Base-by-base conservation (phyloP, 2,888 invertebrate genomes). In the Polymixis flavicincta region DNA sequence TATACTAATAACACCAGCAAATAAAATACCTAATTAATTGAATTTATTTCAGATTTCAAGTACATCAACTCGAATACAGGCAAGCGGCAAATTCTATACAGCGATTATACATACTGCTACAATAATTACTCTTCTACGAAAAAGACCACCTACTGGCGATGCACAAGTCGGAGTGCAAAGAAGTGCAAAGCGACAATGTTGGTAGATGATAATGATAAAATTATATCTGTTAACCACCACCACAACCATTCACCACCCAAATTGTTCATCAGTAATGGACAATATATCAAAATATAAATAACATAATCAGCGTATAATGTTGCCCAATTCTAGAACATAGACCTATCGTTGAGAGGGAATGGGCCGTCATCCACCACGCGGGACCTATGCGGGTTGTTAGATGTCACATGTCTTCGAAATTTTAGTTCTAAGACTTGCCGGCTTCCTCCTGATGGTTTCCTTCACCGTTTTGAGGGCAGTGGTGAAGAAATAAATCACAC, bases 111-210 rank as follows among this genome's bases (percentile, higher is more conserved):
- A 0, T 77, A 71, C 37, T 48, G 63, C 57, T 78, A 28, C 22
- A 78, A 71, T 11, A 78, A 19, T n/a, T 52, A 78, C 14, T 78
- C 78, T 11, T 14, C 57, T 8, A 71, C 19, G 1, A 77, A 77
- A 57, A 14, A 45, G 17, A 78, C 76, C 17, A 55, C n/a, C 0
- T 59, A 78, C 32, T 77, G 76, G 63, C 57, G 57, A 25, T 71
- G 76, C 25, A 64, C 28, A 66, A 4, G 66, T 11, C 66, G 52
- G 2, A 72, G 52, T 11, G 37, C 57, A 1, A 63, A 52, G 8
- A 77, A 71, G 14, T 77, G 76, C n/a, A 77, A 78, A 14, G 78
- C 63, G 5, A 78, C 71, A n/a, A 25, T 77, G 32, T 4, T 78
- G 64, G 45, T 78, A n/a, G 32, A 77, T 48, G 57, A 71, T 25